Conservation (phyloP, 2,797 vertebrate genomes). For the Australoheros facetus region DNA sequence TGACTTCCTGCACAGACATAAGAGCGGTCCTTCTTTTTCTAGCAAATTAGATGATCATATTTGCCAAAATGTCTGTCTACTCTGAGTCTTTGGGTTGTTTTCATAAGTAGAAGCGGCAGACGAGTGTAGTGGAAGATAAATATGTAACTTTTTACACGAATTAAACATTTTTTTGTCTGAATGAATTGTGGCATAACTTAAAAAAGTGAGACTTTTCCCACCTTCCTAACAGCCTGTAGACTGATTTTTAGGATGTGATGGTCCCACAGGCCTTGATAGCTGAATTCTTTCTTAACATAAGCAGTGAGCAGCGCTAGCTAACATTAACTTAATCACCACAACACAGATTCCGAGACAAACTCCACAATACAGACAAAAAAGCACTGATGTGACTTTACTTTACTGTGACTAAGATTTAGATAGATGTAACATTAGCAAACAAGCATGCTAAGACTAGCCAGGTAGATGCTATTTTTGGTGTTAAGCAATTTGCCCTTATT, state of each 20-base stretch:
- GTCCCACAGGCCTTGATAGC: no score
- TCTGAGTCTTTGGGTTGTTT: neutral
- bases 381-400: neutral
- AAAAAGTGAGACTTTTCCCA: no score
- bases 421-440: neutral
- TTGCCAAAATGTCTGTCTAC: neutral
- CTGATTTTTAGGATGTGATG: neutral
- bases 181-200: no score
- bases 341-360: no score
- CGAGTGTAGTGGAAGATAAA: neutral
- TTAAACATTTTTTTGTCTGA: no score
- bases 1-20: neutral
- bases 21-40: rapidly evolving
- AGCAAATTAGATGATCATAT: neutral
- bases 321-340: neutral
- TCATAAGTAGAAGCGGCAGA: neutral
- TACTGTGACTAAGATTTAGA: neutral
- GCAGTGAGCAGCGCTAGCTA: neutral
- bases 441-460: neutral
- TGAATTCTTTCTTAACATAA: neutral
- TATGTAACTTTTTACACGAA: no score
- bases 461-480: neutral
- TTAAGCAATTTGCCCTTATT: no score
- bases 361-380: neutral
- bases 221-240: no score